Evolutionary conservation across 2,888 invertebrate species (phyloP), one percentile per base, ranked within the genome.

Genomic region (Alcis repandata): DNA sequence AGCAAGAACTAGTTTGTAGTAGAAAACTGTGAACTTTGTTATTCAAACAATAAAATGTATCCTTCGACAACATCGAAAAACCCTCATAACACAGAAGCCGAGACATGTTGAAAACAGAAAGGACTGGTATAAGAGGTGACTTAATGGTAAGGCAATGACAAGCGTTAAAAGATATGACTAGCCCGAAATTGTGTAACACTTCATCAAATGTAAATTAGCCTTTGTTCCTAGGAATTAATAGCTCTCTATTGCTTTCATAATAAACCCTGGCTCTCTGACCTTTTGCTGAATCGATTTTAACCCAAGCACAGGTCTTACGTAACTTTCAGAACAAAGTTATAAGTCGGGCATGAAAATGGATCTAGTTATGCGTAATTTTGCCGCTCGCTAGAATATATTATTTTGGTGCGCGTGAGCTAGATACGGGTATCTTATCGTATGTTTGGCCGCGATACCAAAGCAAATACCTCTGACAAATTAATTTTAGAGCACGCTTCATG

Each of bases 361-460:
- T 27, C 41, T 40, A 36, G 41, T 36, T 33, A 11, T 75, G 78
- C 73, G 74, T 77, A 69, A 56, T 48, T 59, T 60, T 58, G 46
- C 41, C 36, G 43, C 41, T 54, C 61, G 64, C 62, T 72, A 64
- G 53, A 56, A 53, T 45, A 63, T 56, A 38, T 40, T 57, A 38
- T 43, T 56, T 49, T 48, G 63, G 46, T 54, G 45, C 9, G 40
- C 46, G 62, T 19, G 57, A 38, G 45, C 59, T 52, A 62, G 61
- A 62, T 66, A 68, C 63, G 40, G 46, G 15, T 68, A 70, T 70
- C 72, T 72, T 72, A 70, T 72, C 72, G 45, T 46, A 61, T 60
- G 64, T 54, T 41, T 54, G 54, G 36, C 33, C 58, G 49, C 43
- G 61, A 62, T 67, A 67, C 49, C 51, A 51, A 45, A 62, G 45